Evolutionary conservation across 2,113 vertebrate genomes (phyloP).

Genomic region (Hipposideros armiger): DNA sequence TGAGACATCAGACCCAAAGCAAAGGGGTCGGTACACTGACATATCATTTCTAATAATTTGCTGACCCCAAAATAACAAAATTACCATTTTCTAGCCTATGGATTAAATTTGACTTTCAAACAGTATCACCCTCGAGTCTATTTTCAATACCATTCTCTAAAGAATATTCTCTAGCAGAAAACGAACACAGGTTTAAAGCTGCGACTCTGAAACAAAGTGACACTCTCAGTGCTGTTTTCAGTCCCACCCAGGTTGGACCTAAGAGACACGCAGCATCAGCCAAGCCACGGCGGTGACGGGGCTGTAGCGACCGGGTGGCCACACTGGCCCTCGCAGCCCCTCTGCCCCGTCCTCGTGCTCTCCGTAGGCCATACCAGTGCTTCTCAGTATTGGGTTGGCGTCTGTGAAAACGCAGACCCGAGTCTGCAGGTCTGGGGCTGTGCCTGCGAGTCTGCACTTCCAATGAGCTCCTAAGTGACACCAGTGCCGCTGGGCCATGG

Average conservation of each 20-base stretch:
- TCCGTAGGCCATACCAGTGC: too few species aligned
- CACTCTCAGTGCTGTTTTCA: not conserved
- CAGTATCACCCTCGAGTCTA: not conserved
- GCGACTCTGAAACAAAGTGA: not conserved
- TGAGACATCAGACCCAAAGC: not conserved
- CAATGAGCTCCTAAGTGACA: not conserved
- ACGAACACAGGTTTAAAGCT: not conserved
- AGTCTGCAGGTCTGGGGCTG: accelerated
- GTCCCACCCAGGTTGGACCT: not conserved
- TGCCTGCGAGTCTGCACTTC: not conserved
- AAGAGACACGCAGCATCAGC: accelerated
- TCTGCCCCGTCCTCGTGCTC: accelerated
- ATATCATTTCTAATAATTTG: not conserved
- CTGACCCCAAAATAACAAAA: not conserved
- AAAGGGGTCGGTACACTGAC: accelerated
- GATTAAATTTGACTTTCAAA: not conserved
- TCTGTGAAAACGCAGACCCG: not conserved
- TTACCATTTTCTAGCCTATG: not conserved
- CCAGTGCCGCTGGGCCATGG: not conserved
- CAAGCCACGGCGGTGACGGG: accelerated
- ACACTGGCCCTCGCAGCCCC: accelerated
- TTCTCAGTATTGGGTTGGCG: not conserved
- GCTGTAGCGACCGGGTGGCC: too few species aligned
- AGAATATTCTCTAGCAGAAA: not conserved
- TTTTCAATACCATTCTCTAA: too few species aligned